These are phyloP conservation scores for Pinna nobilis DNA, from an alignment of 1,140 invertebrate species.

Conservation along the genomic window DNA sequence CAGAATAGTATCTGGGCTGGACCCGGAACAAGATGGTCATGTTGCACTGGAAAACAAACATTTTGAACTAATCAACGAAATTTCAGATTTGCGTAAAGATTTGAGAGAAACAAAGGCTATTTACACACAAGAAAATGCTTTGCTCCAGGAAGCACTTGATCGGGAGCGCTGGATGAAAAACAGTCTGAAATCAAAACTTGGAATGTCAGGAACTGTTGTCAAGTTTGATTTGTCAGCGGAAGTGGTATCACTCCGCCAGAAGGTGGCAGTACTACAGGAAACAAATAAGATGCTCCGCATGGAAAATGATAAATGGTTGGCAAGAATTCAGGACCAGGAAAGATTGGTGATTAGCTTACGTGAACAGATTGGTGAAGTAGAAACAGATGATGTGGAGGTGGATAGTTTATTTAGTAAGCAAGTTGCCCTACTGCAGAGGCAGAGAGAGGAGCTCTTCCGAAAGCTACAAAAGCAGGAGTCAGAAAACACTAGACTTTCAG, in stretches of 20 bases:
- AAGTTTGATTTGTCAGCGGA: conserved; percentile 23
- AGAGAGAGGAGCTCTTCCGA: conserved; percentile 61
- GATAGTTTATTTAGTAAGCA: conserved; percentile 57
- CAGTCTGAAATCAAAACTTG: not conserved
- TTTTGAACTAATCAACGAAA: conserved; percentile 62
- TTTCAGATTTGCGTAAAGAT: conserved; percentile 51
- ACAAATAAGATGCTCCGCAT: conserved; percentile 55
- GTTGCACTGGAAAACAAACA: conserved; percentile 44
- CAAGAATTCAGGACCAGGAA: conserved; percentile 62
- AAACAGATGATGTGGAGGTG: conserved; percentile 28
- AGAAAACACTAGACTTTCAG: conserved; percentile 42
- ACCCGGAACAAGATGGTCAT: conserved; percentile 40
- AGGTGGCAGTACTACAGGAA: conserved; percentile 52
- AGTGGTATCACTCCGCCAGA: conserved; percentile 35
- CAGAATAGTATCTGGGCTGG: conserved; percentile 35
- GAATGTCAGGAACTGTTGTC: conserved; percentile 15
- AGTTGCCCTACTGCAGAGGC: conserved; percentile 62
- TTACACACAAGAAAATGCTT: conserved; percentile 62
- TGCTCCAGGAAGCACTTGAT: conserved; percentile 62
- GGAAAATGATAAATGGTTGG: conserved; percentile 59
- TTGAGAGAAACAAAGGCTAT: conserved; percentile 64
- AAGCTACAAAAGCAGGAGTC: conserved; percentile 51
- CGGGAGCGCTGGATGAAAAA: conserved; percentile 44
- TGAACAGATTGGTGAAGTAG: conserved; percentile 34
- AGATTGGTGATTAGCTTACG: conserved; percentile 53